Evolutionary conservation across 1,140 invertebrate species (phyloP), one percentile per base, ranked within the genome.

Genomic region (Venturia canescens): DNA sequence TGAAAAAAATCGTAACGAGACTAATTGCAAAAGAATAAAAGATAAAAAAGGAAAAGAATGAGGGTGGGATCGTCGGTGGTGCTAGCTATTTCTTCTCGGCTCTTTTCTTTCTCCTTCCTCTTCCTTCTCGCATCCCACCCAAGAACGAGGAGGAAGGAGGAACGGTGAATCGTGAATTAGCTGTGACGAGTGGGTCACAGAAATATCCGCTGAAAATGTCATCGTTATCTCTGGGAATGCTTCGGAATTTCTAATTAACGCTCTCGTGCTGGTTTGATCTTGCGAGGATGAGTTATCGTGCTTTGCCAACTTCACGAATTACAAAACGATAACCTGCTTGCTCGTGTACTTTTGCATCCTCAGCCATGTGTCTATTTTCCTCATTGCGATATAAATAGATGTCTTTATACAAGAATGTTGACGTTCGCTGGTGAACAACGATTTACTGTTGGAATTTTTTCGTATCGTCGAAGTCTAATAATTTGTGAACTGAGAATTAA

Each of bases 231-330:
- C 66, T 67, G 60, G 29, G 13, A 29, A 77, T 77, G 53, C 75
- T 50, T 38, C 38, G 80, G 80, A 81, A 81, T 81, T 81, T 81
- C 60, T 75, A 81, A 81, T 81, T 81, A 81, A 81, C 72, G 80
- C 63, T 69, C 72, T 81, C 66, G 27, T 69, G 66, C 66, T 15
- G 29, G 27, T 81, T 81, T 70, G 34, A 77, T 57, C 66, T 26
- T 23, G 48, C 16, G 21, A 18, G 57, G 50, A 81, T 81, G 63
- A 76, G 57, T 66, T 69, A 81, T 81, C 69, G 74, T 31, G 66
- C 63, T 70, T 57, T 48, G 75, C 29, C 27, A 34, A 60, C 57
- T 26, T 60, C 23, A 11, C 29, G 75, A 29, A 69, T 69, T 29
- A 74, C 71, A 66, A 18, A 77, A 77, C n/a, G 66, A 69, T 69